phyloP scores from a whole-genome alignment of 2,888 invertebrate genomes.

The Agrochola litura region DNA sequence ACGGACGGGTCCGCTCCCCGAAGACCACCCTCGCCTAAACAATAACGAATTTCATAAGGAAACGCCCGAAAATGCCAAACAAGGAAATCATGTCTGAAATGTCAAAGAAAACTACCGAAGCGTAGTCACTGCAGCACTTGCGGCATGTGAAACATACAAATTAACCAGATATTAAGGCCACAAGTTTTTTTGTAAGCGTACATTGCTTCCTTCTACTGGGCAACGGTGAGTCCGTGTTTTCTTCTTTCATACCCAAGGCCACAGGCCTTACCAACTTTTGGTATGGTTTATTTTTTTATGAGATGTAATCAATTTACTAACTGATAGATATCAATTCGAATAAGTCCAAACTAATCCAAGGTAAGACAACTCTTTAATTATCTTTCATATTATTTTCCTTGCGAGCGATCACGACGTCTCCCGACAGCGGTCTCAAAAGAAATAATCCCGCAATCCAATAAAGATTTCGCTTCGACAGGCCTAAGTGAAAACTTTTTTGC shows the following conservation, averaged over 20 bases:
- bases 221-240: neutral
- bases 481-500: constrained; percentile 89
- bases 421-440: constrained; percentile 79
- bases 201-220: neutral
- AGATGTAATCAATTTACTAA: constrained; percentile 12
- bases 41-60: constrained; percentile 82
- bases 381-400: constrained; percentile 77
- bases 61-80: constrained; percentile 72
- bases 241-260: neutral
- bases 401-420: constrained; percentile 72
- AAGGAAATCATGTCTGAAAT: constrained; percentile 71
- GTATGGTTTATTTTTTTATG: neutral
- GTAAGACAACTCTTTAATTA: constrained; percentile 64
- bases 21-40: constrained; percentile 75
- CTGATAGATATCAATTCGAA: constrained; percentile 22
- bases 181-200: neutral
- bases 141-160: constrained; percentile 62
- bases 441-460: constrained; percentile 88
- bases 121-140: constrained; percentile 58
- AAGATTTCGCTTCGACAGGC: constrained; percentile 87
- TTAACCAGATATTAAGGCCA: constrained; percentile 54
- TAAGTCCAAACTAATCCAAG: constrained; percentile 32
- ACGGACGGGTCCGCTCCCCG: constrained; percentile 76
- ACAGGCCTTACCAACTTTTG: neutral
- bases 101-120: constrained; percentile 70